Evolutionary conservation across 2,113 vertebrate species (phyloP), one percentile per base, ranked within the genome.

Genomic region (Sceloporus undulatus): DNA sequence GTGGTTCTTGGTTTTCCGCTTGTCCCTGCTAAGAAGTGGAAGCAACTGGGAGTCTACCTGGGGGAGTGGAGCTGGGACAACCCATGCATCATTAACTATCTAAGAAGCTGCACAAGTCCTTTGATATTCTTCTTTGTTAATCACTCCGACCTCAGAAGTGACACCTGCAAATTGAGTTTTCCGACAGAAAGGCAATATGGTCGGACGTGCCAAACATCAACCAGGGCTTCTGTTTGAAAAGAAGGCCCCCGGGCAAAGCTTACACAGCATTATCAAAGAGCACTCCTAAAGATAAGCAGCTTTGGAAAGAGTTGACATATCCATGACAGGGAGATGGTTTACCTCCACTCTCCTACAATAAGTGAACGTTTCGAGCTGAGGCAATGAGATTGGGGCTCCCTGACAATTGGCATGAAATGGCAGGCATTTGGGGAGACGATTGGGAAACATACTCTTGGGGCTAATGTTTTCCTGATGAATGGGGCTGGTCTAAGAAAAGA

Each of bases 191-290:
- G 68, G 68, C 79, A 87, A 82, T 42, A 65, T 38, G 38, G 40
- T 38, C 6, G 82, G 77, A 65, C 38, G 34, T 80, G 82, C 13
- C 18, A 29, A 18, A 66, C 21, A 34, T 42, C 54, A 54, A 40
- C 54, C 7, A 34, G 66, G 54, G 29, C 21, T 16, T 23, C 65
- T 59, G 18, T 48, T 74, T 65, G 68, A 85, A 84, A 79, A 79
- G 5, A 8, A 73, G 76, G 76, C 82, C 87, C 70, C 40, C 5
- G 16, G 76, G 82, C 54, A 40, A 42, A 65, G 77, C 77, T 66
- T 52, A 79, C 66, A 52, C 34, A 66, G 68, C 56, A 25, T 48
- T 87, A 89, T 89, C 83, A 81, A 81, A 85, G 77, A 38, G 48
- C 6, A 18, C 79, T 65, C 29, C 1, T 7, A 52, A 74, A 81